Percentiles rank a stretch among this genome's conserved stretches.
Evolutionary conservation across 2,113 vertebrate genomes (phyloP).

Genomic region (Engystomops pustulosus): DNA sequence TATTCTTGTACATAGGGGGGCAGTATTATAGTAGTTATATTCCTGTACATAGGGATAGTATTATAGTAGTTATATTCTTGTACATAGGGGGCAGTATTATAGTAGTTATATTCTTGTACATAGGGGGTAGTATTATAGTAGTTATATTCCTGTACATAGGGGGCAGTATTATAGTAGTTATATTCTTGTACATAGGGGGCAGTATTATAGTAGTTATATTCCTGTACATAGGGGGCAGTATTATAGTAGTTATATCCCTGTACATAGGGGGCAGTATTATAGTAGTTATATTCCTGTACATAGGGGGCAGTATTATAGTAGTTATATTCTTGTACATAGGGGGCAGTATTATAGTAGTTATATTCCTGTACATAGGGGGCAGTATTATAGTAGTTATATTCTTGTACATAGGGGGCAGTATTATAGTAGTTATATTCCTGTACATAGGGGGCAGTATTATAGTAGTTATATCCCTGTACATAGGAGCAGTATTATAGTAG

Average conservation of each 20-base stretch:
- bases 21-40: constrained; percentile 11
- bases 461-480: too few relatives aligned
- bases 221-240: background rate
- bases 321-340: background rate
- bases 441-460: too few relatives aligned
- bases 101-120: too few relatives aligned
- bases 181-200: background rate
- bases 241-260: constrained; percentile 8
- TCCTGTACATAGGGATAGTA: background rate
- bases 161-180: constrained; percentile 3
- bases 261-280: background rate
- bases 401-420: too few relatives aligned
- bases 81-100: too few relatives aligned
- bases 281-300: background rate
- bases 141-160: background rate
- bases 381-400: too few relatives aligned
- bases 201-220: constrained; percentile 17
- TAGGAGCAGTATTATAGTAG: too few relatives aligned
- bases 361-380: too few relatives aligned
- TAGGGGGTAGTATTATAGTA: background rate
- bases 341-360: too few relatives aligned
- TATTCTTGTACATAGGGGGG: background rate
- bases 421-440: too few relatives aligned
- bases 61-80: too few relatives aligned
- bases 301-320: too few relatives aligned